Evolutionary conservation across 2,888 invertebrate genomes (phyloP), one percentile per base, ranked within the genome.

Genomic region (Lasius fuliginosus): DNA sequence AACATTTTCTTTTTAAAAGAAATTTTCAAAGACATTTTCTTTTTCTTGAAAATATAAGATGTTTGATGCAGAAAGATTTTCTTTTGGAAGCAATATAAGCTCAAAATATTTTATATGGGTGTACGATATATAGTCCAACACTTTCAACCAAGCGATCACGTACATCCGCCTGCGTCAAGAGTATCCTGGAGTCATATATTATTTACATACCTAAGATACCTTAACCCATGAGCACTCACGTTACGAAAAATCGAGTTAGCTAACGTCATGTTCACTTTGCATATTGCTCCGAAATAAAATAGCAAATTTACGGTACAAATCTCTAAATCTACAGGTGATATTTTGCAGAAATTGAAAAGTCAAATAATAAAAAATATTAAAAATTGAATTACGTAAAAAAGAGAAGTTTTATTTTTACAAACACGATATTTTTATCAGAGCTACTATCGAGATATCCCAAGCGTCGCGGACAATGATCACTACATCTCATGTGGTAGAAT

Each of bases 101-200:
- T 75, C 9, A 33, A 75, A 33, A 40, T 46, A 23, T 30, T 42
- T 33, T 49, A 49, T 23, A 64, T 64, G 64, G 30, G 36, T 23
- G 2, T 49, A n/a, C 33, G 9, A 18, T 75, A 33, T 23, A 74
- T 62, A 18, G 64, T 62, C 9, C 11, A 46, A 46, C 62, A 49
- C 12, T 15, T 33, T n/a, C 49, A 46, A 64, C 18, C 42, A 33
- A 46, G 30, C 12, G 75, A 75, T 49, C 75, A 75, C 62, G 46
- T 75, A 62, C 3, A 62, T 46, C 11, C n/a, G 15, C 8, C 49
- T 64, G n/a, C 33, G 5, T 64, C 36, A 23, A 11, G 0, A 11
- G 0, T 36, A 65, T 11, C 65, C 49, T 6, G 12, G 15, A 49
- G 33, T 33, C 40, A 69, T 68, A 56, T 56, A 53, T 76, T 68